A percentile compares a stretch with the other conserved stretches of the same genome.
phyloP scores from a whole-genome alignment of 2,797 vertebrate genomes.

The Rhadinocentrus ornatus region DNA sequence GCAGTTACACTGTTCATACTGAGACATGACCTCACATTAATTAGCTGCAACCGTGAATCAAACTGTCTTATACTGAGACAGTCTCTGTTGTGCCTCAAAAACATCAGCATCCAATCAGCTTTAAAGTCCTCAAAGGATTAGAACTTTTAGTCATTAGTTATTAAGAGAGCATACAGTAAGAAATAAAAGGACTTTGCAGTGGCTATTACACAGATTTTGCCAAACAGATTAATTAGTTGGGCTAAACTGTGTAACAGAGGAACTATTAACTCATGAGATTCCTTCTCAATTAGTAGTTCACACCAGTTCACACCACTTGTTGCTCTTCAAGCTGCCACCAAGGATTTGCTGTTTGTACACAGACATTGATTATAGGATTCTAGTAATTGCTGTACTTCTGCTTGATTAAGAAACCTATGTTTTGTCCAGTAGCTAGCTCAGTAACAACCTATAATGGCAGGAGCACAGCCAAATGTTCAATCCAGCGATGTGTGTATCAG shows the following conservation, averaged over 20 bases:
- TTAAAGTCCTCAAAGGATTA: conserved; percentile 16
- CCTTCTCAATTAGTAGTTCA: conserved; percentile 64
- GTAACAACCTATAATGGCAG: conserved; percentile 55
- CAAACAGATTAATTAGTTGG: conserved; percentile 69
- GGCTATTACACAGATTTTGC: conserved; percentile 38
- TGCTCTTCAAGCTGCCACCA: conserved; percentile 38
- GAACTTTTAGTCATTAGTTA: conserved; percentile 14
- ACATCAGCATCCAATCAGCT: not conserved
- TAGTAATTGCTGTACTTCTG: conserved; percentile 83
- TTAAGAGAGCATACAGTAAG: conserved; percentile 17
- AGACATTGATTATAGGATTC: conserved; percentile 71
- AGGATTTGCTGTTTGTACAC: conserved; percentile 69
- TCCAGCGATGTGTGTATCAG: conserved; percentile 32
- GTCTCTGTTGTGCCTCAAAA: not conserved
- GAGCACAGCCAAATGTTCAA: conserved; percentile 33
- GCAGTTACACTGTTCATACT: not conserved
- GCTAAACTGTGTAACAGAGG: conserved; percentile 64
- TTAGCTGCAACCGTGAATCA: not conserved
- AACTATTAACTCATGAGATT: conserved; percentile 73
- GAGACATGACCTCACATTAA: not conserved
- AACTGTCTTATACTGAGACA: not conserved
- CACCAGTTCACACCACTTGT: conserved; percentile 58
- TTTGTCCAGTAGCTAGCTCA: conserved; percentile 66
- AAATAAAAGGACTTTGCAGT: conserved; percentile 19
- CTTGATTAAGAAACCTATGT: conserved; percentile 83